Evolutionary conservation across 2,888 invertebrate genomes (phyloP), one percentile per base, ranked within the genome.

Genomic region (Scaeva pyrastri): DNA sequence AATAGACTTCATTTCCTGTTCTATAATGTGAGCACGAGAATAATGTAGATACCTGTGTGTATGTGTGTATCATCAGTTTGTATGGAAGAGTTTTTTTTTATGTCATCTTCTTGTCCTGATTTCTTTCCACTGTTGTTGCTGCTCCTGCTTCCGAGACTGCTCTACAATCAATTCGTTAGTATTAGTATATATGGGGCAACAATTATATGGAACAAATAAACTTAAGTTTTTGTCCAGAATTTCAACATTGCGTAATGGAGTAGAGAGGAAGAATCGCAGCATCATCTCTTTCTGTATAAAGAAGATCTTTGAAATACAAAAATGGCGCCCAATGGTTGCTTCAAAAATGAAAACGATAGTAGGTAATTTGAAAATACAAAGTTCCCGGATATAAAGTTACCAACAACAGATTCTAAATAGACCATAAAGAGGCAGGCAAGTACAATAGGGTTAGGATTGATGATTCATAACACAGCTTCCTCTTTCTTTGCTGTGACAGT

Each of bases 171-270:
- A 73, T 83, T 73, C 45, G 56, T n/a, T 21, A 64, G 16, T 14
- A 71, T n/a, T n/a, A n/a, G n/a, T n/a, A n/a, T n/a, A 76, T 66
- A 64, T 62, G 48, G 68, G 72, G 21, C 77, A 77, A 68, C 72
- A 73, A 82, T 82, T 73, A 77, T 68, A 60, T 41, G n/a, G n/a
- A 68, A 73, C 73, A 55, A 66, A 58, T 82, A 82, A 68, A 43
- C 58, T 56, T 48, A 81, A 71, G 71, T 76, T 66, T 45, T 39
- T 70, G 74, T 62, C 45, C 75, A 71, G 48, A 64, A 66, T 60
- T 68, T 50, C 64, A n/a, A n/a, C n/a, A 36, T 76, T 70, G 81
- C 48, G 56, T 81, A 71, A 71, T 81, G 21, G 52, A 56, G 62
- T 70, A 45, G 43, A 62, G 60, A 62, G 60, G 36, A 75, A 21